Evolutionary conservation across 2,888 invertebrate species (phyloP).

Genomic region (Pycnomerus fuliginosus): DNA sequence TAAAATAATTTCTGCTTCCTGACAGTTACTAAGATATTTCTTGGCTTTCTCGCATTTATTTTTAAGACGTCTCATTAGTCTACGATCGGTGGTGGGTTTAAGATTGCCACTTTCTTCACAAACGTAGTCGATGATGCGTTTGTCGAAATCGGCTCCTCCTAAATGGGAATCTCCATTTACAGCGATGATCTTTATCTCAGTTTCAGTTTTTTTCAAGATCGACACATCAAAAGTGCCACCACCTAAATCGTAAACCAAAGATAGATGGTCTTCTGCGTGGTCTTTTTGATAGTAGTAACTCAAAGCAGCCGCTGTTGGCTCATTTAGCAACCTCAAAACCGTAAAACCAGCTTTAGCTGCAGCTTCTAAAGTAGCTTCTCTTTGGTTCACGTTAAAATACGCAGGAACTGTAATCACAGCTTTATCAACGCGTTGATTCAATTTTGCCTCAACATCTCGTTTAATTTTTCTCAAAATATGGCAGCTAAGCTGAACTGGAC

Average conservation of each 20-base stretch:
- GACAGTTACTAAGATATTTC: constrained; percentile 17
- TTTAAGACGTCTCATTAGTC: constrained; percentile 19
- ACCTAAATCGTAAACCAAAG: constrained; percentile 33
- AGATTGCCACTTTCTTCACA: constrained; percentile 1
- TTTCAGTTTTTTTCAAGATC: constrained; percentile 21
- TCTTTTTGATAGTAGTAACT: constrained; percentile 15
- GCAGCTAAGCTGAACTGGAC: too few species aligned
- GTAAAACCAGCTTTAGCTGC: constrained; percentile 12
- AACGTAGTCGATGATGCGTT: constrained; percentile 23
- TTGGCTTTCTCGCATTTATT: constrained; percentile 27
- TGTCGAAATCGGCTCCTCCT: constrained; percentile 35
- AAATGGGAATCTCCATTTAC: constrained; percentile 33
- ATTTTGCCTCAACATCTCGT: constrained; percentile 7
- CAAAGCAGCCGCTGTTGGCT: constrained; percentile 17
- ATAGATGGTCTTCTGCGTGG: constrained; percentile 17
- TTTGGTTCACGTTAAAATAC: constrained; percentile 15
- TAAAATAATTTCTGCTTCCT: constrained; percentile 7
- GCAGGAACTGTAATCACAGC: constrained; percentile 22
- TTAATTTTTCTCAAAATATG: constrained; percentile 10
- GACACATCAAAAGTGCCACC: constrained; percentile 37
- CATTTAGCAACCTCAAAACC: constrained; percentile 14
- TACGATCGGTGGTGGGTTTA: too few species aligned
- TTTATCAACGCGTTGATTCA: constrained; percentile 2
- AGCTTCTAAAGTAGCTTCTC: constrained; percentile 12
- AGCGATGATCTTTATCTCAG: constrained; percentile 22